A percentile compares a stretch with the other conserved stretches of the same genome.
Conservation (phyloP, 2,113 vertebrate genomes). For the Stomatorhinus ivindoensis region DNA sequence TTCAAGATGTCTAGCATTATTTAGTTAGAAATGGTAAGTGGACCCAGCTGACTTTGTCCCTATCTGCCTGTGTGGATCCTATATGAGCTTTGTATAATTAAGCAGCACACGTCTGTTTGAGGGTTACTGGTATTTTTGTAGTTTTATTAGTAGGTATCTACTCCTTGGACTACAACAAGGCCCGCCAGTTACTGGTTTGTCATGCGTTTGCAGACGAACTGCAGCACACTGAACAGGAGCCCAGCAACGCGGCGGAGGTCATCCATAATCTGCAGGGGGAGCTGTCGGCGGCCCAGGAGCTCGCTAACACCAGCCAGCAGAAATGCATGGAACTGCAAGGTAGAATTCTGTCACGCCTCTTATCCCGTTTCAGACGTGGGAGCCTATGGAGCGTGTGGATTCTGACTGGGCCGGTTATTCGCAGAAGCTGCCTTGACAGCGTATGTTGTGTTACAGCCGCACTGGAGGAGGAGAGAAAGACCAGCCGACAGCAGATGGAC, state of each 20-base stretch:
- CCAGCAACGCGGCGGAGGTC: slow-evolving; percentile 77
- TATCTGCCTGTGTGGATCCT: background rate
- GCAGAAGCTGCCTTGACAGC: background rate
- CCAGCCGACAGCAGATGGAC: slow-evolving; percentile 74
- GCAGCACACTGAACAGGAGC: slow-evolving; percentile 72
- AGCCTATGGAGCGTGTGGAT: background rate
- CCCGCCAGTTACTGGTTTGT: background rate
- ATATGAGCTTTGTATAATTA: background rate
- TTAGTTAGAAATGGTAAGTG: background rate
- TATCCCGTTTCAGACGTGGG: background rate
- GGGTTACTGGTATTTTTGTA: background rate
- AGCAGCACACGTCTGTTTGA: background rate
- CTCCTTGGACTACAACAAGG: slow-evolving; percentile 2
- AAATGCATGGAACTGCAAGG: slow-evolving; percentile 91
- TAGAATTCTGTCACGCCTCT: slow-evolving; percentile 44
- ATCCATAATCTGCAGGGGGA: slow-evolving; percentile 84
- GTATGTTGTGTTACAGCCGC: slow-evolving; percentile 55
- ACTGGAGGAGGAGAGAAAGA: slow-evolving; percentile 80
- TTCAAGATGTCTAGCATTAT: slow-evolving; percentile 6
- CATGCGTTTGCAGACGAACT: slow-evolving; percentile 69
- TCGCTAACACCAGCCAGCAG: slow-evolving; percentile 78
- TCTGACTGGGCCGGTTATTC: background rate
- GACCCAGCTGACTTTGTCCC: background rate
- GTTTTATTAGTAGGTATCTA: slow-evolving; percentile 3
- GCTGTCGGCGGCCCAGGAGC: slow-evolving; percentile 79